Evolutionary conservation across 2,797 vertebrate genomes (phyloP), one percentile per base, ranked within the genome.

Genomic region (Eutrigla gurnardus): DNA sequence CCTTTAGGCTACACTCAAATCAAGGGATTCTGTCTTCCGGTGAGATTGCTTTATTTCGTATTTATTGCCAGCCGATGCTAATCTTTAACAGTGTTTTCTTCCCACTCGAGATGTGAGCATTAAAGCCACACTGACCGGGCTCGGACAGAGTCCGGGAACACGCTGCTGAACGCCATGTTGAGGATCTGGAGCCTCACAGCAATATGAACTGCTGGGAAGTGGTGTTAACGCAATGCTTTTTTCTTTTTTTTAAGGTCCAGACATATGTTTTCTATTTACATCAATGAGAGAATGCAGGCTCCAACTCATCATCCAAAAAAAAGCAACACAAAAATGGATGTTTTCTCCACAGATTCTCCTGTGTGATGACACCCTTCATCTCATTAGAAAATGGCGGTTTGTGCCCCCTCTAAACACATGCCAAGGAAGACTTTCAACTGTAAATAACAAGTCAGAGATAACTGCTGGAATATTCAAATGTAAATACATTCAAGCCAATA

Each of bases 351-450:
- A 82, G 59, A 87, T 73, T 86, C 55, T 79, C 70, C 79, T 83
- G 42, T 86, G 73, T 73, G 80, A 83, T 88, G 87, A 84, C 83
- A 88, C 73, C 82, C 84, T 81, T 76, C 86, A 89, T 85, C 78
- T 85, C 80, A 84, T 82, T 78, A 95, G 93, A 95, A 95, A 94
- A 95, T 95, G 94, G 95, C 94, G 94, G 93, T 91, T 76, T 87
- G 76, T 85, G 74, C 74, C 78, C 59, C 68, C 45, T 53, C 72
- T 63, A 70, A 85, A 77, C 75, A 85, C 66, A 84, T 76, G 64
- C 47, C 66, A 84, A 60, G 62, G 39, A 66, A 50, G 35, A 63
- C 71, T 63, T 59, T 8, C 8, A 43, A 7, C 49, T 46, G 70
- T 13, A 75, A 67, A 72, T 39, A 59, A 76, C 7, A 15, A 70